Evolutionary conservation across 2,113 vertebrate species (phyloP).

Genomic region (Addax nasomaculatus): DNA sequence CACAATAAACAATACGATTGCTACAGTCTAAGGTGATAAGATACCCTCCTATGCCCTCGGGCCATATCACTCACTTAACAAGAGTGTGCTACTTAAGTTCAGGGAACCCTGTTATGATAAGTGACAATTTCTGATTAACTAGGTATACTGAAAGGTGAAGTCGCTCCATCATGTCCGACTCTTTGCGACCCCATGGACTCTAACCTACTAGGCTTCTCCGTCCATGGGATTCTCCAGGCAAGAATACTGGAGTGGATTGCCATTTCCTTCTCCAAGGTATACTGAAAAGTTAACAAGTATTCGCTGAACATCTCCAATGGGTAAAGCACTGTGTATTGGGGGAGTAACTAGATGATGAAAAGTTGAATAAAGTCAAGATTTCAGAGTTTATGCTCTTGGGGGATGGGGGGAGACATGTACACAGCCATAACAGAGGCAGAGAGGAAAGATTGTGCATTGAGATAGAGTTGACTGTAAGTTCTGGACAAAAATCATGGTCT

Average conservation of each 20-base stretch:
- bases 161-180: too few species aligned
- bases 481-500: not conserved
- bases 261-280: not conserved
- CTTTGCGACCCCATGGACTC: too few species aligned
- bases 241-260: too few species aligned
- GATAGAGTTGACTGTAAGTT: not conserved
- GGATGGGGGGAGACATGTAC: not conserved
- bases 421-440: not conserved
- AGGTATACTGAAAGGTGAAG: not conserved
- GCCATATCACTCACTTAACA: not conserved
- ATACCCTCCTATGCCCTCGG: not conserved
- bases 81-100: not conserved
- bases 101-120: not conserved
- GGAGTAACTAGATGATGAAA: not conserved
- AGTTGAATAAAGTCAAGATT: not conserved
- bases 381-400: not conserved
- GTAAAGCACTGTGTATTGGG: not conserved
- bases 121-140: not conserved
- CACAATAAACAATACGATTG: not conserved
- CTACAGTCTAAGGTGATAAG: not conserved
- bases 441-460: not conserved
- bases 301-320: not conserved
- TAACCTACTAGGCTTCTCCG: too few species aligned
- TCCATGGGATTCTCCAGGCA: too few species aligned
- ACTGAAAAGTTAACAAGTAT: slow-evolving; percentile 6